Base-by-base conservation (phyloP, 2,888 invertebrate species). In the Caenorhabditis plicata region DNA sequence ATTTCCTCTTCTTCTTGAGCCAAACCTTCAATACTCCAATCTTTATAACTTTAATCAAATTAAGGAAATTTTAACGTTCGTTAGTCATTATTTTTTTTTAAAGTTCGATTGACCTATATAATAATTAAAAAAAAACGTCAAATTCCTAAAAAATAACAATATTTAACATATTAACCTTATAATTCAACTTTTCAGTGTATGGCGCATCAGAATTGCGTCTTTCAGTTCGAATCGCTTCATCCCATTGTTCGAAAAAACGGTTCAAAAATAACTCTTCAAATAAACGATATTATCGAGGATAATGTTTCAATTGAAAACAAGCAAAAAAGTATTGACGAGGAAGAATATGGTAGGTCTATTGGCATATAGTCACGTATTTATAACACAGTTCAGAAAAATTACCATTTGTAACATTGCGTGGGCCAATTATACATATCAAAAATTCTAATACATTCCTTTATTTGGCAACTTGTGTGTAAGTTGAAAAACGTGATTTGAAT, bases 131-230 rank as follows among this genome's bases (percentile, higher is more conserved):
- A n/a, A n/a, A n/a, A n/a, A n/a, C n/a, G n/a, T n/a, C n/a, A n/a
- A n/a, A n/a, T n/a, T n/a, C n/a, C n/a, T n/a, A n/a, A n/a, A n/a
- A n/a, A n/a, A n/a, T n/a, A n/a, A n/a, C n/a, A n/a, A n/a, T n/a
- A n/a, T n/a, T n/a, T n/a, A n/a, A n/a, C n/a, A n/a, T n/a, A n/a
- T n/a, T n/a, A n/a, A n/a, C n/a, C n/a, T n/a, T n/a, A n/a, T 23
- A 8, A 42, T 11, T 13, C 26, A 4, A 8, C 20, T 27, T 77
- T 78, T 41, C 81, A 94, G 92, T 92, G 94, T 78, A 84, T 92
- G 55, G 90, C 91, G 81, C 88, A 94, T 72, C 91, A 92, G 4
- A 95, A 95, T 84, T 94, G 94, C 81, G 92, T 94, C 68, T 96
- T 96, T 83, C 94, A 94, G 83, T 83, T 95, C 80, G 88, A 91